These are phyloP conservation scores for Chrysomela aeneicollis DNA, from an alignment of 2,888 invertebrate genomes.

Conservation along the genomic window DNA sequence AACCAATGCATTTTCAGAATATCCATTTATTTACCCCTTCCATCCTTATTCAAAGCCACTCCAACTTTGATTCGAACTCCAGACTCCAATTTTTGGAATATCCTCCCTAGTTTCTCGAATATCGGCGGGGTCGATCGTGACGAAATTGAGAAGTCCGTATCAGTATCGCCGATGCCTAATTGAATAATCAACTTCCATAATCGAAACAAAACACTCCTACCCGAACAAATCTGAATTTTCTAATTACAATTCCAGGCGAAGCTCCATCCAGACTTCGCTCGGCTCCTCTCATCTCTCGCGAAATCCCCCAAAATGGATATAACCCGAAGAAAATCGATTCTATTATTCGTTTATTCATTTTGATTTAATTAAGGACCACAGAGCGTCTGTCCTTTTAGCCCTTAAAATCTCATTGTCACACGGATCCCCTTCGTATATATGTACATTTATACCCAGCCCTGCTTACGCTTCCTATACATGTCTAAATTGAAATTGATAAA, in stretches of 20 bases:
- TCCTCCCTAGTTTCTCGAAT: background rate
- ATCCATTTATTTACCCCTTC: background rate
- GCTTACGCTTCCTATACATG: conserved; percentile 32
- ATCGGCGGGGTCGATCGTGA: background rate
- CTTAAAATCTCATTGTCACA: conserved; percentile 47
- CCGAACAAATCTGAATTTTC: conserved; percentile 27
- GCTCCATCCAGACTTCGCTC: conserved; percentile 2
- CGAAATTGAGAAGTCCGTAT: background rate
- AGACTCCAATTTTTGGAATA: background rate
- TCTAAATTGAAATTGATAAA: conserved; percentile 52
- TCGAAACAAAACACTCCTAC: conserved; percentile 9
- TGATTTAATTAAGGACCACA: conserved; percentile 46
- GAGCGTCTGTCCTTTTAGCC: conserved; percentile 44
- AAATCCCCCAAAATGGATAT: conserved; percentile 33
- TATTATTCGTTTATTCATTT: conserved; percentile 42
- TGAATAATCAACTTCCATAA: conserved; percentile 9
- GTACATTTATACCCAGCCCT: conserved; percentile 8
- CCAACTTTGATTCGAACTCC: background rate
- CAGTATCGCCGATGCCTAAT: conserved; percentile 3
- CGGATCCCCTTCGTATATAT: conserved; percentile 24
- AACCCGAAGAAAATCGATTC: conserved; percentile 40
- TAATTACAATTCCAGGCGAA: conserved; percentile 23
- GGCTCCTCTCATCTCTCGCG: conserved; percentile 17
- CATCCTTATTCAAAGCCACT: background rate
- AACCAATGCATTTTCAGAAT: no score